phyloP scores from a whole-genome alignment of 2,113 vertebrate genomes.

The Lepidothrix coronata region DNA sequence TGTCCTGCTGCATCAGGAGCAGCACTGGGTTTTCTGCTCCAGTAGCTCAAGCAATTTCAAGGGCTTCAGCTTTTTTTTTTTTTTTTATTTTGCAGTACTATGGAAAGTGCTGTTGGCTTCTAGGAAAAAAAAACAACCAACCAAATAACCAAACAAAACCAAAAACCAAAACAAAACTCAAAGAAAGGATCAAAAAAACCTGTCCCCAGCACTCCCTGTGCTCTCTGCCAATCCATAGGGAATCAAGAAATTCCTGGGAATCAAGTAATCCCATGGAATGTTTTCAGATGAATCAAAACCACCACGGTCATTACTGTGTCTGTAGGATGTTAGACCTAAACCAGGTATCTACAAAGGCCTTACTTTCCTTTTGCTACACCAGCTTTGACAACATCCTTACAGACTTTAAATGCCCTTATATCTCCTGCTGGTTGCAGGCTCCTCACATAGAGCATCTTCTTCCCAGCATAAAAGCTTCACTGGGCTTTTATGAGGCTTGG shows the following conservation, averaged over 20 bases:
- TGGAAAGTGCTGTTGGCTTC: not conserved
- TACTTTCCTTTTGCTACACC: not conserved
- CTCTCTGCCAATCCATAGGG: not conserved
- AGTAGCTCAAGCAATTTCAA: not conserved
- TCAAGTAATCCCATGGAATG: not conserved
- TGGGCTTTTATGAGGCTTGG: not conserved
- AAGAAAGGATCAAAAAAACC: not conserved
- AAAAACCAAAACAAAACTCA: too few relatives aligned
- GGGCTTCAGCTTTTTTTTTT: not conserved
- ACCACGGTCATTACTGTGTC: not conserved
- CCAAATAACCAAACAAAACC: too few relatives aligned
- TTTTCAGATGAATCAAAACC: not conserved
- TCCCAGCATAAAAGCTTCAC: not conserved
- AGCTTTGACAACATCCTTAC: not conserved
- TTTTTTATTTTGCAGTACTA: not conserved
- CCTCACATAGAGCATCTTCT: not conserved
- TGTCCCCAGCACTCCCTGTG: not conserved
- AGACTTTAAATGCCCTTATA: not conserved
- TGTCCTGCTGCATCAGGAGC: not conserved
- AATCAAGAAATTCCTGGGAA: not conserved
- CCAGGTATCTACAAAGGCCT: not conserved
- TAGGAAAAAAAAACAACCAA: not conserved
- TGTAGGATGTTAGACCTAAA: not conserved
- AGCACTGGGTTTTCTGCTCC: not conserved
- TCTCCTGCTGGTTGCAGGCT: not conserved